Evolutionary conservation across 2,888 invertebrate genomes (phyloP).

Genomic region (Cephus nigrinus): DNA sequence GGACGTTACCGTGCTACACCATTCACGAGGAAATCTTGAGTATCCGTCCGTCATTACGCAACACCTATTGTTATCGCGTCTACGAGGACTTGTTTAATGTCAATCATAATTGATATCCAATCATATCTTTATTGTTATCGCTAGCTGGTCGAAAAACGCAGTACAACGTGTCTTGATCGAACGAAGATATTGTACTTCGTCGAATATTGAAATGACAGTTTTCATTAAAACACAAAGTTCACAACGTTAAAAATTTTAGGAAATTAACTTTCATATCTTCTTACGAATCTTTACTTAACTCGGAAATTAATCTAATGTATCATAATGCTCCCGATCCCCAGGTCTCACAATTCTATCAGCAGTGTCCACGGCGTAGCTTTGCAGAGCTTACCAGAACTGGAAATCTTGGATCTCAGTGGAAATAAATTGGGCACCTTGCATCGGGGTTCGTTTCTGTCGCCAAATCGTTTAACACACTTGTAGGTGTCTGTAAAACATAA

Average conservation of each 20-base stretch:
- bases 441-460: slow-evolving; percentile 71
- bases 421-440: slow-evolving; percentile 73
- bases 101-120: background rate
- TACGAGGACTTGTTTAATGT: background rate
- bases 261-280: background rate
- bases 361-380: slow-evolving; percentile 67
- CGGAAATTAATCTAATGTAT: background rate
- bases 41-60: background rate
- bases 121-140: slow-evolving; percentile 8
- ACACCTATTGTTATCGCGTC: background rate
- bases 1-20: background rate
- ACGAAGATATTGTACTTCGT: background rate
- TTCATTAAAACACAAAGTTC: background rate
- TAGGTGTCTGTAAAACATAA: slow-evolving; percentile 54
- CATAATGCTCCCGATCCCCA: slow-evolving; percentile 35
- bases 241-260: background rate
- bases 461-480: slow-evolving; percentile 68
- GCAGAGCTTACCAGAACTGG: slow-evolving; percentile 68
- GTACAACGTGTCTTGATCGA: background rate
- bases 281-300: background rate
- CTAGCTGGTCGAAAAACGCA: background rate
- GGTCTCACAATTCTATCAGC: slow-evolving; percentile 69
- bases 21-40: background rate
- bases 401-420: slow-evolving; percentile 73
- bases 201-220: background rate